Evolutionary conservation across 2,888 invertebrate genomes (phyloP), one percentile per base, ranked within the genome.

Genomic region (Nebria brevicollis): DNA sequence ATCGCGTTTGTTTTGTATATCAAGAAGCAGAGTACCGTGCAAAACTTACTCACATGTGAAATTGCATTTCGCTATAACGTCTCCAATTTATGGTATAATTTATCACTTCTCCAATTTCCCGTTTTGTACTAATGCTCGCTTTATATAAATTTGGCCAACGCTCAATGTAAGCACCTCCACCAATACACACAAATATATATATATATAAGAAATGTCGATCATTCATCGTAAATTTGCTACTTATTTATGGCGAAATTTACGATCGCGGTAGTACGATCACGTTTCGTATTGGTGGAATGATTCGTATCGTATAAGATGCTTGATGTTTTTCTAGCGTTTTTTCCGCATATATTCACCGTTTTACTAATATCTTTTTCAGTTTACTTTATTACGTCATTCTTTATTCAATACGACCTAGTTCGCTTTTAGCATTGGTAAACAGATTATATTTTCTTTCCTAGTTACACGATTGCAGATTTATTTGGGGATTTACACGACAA

Each of bases 11-110:
- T 54, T 54, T 54, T 54, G 54, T 54, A 34, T 34, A 54, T 54
- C 54, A 6, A 7, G 54, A 34, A 54, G 54, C 54, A 54, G 8
- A 54, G 8, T 54, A 11, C 8, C 54, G 54, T 13, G 54, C 54
- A 20, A 70, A 41, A 64, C 66, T 74, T 74, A 79, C 42, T 79
- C 79, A 68, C 74, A 79, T 79, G 79, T 79, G 79, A 79, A 79
- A 79, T 79, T 79, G 79, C 79, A 79, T 79, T 79, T 72, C 72
- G 73, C 34, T 41, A 73, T 78, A 78, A 78, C 73, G 72, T 73
- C 79, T 79, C 79, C 74, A 79, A 79, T 79, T 66, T 79, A 79
- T 74, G 79, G 74, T 79, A 79, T 79, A 79, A 79, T 79, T 79
- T 79, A 79, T 79, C 79, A 54, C 54, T 54, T 13, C 11, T 54